Base-by-base conservation (phyloP, 2,797 vertebrate species). In the Lacerta agilis region DNA sequence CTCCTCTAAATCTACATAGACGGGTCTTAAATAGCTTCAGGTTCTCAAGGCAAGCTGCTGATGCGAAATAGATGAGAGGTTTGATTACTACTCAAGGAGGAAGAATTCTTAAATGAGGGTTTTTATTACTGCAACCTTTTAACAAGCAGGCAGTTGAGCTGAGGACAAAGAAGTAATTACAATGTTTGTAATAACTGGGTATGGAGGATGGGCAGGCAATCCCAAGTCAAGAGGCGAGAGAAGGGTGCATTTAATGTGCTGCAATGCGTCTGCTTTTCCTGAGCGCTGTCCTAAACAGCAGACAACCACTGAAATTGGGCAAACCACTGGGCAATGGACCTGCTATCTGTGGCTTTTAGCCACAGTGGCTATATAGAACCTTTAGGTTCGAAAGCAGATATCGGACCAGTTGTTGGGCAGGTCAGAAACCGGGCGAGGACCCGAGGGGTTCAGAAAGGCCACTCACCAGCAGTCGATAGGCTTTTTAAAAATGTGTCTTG, bases 121-220 rank as follows among this genome's bases (percentile, higher is more conserved):
- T 93, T 86, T 95, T 92, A 93, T 86, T 91, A 82, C 43, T 81
- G 73, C 88, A 95, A 91, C 75, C 86, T 94, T 87, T 88, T 90
- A 93, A 94, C 87, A 87, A 94, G 86, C 41, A 69, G 79, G 82
- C 89, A 90, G 86, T 95, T 95, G 91, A 85, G 36, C 81, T 83
- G 15, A 95, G 90, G 89, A 92, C 75, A 89, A 85, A 93, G 66
- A 88, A 92, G 86, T 88, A 94, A 96, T 95, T 94, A 91, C 71
- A 81, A 87, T 85, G 89, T 89, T 92, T 94, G 61, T 90, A 94
- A 92, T 86, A 92, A 69, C 79, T 87, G 75, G 36, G 64, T 89
- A 73, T 25, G 13, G 69, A 79, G 89, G 71, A 82, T 85, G 33
- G 90, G 72, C 82, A 90, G 89, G 13, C 83, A 91, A 85, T 91